Conservation (phyloP, 2,888 invertebrate species). For the Bibio marci region DNA sequence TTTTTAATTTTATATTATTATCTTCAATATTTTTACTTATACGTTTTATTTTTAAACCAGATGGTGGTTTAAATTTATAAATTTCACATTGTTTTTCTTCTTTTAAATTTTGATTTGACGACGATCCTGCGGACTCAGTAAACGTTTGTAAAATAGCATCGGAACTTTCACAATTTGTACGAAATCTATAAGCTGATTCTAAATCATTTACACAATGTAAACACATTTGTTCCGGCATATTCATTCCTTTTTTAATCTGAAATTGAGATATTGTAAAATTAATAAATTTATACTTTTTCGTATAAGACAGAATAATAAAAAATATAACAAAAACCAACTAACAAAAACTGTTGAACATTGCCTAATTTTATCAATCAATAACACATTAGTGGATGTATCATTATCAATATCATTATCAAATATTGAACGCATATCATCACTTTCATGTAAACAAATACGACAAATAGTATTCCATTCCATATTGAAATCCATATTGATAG, state of each 20-base stretch:
- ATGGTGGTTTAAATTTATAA: constrained; percentile 16
- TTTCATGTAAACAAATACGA: constrained; percentile 22
- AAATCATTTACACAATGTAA: constrained; percentile 20
- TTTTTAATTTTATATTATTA: no score
- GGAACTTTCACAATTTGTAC: constrained; percentile 23
- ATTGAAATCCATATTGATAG: no score
- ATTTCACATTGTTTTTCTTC: constrained; percentile 9
- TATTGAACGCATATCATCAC: constrained; percentile 17
- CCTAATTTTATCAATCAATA: constrained; percentile 23
- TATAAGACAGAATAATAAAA: background rate
- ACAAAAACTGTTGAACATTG: constrained; percentile 18
- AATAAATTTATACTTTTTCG: background rate
- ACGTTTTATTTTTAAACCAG: constrained; percentile 17
- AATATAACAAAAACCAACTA: background rate
- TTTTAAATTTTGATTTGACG: no score
- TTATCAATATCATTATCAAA: constrained; percentile 17
- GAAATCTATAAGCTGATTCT: constrained; percentile 22
- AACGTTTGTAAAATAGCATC: constrained; percentile 20
- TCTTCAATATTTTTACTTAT: no score
- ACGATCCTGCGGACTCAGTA: constrained; percentile 4
- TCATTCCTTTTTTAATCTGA: constrained; percentile 13
- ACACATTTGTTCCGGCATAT: constrained; percentile 25
- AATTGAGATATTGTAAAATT: constrained; percentile 6
- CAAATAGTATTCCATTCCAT: constrained; percentile 23
- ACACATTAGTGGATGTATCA: constrained; percentile 11